Base-by-base conservation (phyloP, 2,888 invertebrate species). In the Meteorus cinctellus region DNA sequence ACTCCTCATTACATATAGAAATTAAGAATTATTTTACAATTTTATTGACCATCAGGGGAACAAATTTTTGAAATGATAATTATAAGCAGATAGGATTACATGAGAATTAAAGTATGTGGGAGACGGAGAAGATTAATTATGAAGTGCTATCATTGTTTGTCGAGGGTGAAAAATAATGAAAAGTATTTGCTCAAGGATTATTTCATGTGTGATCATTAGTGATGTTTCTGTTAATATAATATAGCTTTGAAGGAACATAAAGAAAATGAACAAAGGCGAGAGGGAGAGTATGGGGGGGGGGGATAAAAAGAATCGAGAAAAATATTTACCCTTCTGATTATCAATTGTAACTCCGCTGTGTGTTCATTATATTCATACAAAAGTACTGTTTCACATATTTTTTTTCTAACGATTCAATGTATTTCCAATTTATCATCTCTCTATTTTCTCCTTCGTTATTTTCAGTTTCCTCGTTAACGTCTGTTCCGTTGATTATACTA, bases 1-100 rank as follows among this genome's bases (percentile, higher is more conserved):
- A 86, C 84, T 81, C 83, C 84, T 72, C 86, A 85, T 74, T 87
- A 85, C 79, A 84, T 82, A 66, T 83, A 81, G 12, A 41, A 12
- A 41, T 8, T 12, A 41, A 41, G 6, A 41, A 41, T 41, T 41
- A 41, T 41, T 12, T 6, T 41, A 41, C 41, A 41, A 12, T 41
- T 41, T 41, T 41, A 41, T 41, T 41, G 41, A 41, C 41, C 2
- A 41, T 0, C 34, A 2, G 12, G 41, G 8, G 12, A 41, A 12
- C 41, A 41, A 41, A 41, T 41, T 41, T 12, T 10, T 8, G 8
- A 12, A 2, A 12, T 41, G 41, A 12, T 41, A 41, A 41, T 12
- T 41, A 41, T 8, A 12, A 41, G 8, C 12, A 41, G 8, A 12
- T 41, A 2, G 12, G 8, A 12, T 41, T 12, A 12, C 8, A 12